Evolutionary conservation across 2,888 invertebrate species (phyloP), one percentile per base, ranked within the genome.

Genomic region (Pyrocoelia pectoralis): DNA sequence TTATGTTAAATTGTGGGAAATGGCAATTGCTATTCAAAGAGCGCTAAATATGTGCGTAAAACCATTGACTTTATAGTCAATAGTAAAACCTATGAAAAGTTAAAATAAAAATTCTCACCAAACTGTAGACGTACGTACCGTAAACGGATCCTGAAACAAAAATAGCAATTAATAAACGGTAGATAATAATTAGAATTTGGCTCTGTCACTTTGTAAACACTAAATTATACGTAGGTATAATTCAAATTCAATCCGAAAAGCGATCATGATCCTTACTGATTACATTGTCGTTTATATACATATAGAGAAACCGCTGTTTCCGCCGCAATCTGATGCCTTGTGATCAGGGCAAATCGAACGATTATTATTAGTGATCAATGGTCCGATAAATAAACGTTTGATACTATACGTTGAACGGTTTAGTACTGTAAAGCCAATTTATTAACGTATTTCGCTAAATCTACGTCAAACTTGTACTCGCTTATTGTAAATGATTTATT

Each of bases 91-190:
- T 24, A 24, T 24, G 6, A 24, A 24, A 43, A 13, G 12, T 43
- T 8, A 6, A 15, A 43, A 43, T 15, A 50, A 13, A 50, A 33
- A 50, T 28, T 24, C 13, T 50, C n/a, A 28, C 49, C 10, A 43
- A 50, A 3, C 14, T 41, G 49, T 63, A 65, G 69, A 71, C 70
- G 65, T 65, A 79, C 86, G 83, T 81, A 87, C 87, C 86, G 86
- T 85, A 74, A 86, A 86, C 33, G 87, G 86, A 78, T 87, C 87
- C 87, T 87, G 86, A 76, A 87, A 87, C 85, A 86, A 86, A 80
- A 80, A 75, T 60, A 70, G 67, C 53, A 56, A 56, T 46, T 53
- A 61, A 65, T 18, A 6, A 15, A 57, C 66, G 51, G 55, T 63
- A 60, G 62, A 61, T 65, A 62, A 65, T 60, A 48, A 29, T 54